Evolutionary conservation across 35 echinoderm and acorn worm genomes (phyloP).

Genomic region (Amphiura filiformis): DNA sequence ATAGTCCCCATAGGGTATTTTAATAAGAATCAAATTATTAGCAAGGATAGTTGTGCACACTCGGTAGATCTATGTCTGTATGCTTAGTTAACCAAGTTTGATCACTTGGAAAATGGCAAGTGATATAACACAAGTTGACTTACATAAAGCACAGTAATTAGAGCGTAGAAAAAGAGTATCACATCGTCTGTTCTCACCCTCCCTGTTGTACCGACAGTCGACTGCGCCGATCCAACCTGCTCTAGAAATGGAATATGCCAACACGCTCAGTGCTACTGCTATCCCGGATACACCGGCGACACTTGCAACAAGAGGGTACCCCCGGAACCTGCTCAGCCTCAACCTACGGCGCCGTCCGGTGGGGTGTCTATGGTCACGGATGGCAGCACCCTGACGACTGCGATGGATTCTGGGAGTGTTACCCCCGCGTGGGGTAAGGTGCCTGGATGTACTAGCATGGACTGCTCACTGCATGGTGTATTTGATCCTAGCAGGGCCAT

Average conservation of each 20-base stretch:
- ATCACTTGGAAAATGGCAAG: neutral
- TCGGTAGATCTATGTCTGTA: too few species aligned
- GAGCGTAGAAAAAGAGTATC: too few species aligned
- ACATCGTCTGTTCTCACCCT: neutral
- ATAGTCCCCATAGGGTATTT: too few species aligned
- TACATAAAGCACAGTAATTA: too few species aligned
- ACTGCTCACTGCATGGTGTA: constrained; percentile 13
- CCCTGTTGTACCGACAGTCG: constrained; percentile 16
- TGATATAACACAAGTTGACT: neutral
- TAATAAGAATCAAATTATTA: too few species aligned
- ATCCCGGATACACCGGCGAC: neutral
- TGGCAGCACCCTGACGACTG: neutral
- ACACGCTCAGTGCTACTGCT: constrained; percentile 4
- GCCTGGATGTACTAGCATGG: neutral
- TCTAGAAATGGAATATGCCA: constrained; percentile 40
- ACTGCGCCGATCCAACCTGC: constrained; percentile 21
- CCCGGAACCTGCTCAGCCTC: neutral
- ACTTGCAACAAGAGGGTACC: neutral
- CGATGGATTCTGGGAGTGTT: neutral
- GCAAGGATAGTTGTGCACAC: too few species aligned
- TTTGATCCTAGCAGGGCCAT: constrained; percentile 6
- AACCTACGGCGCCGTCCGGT: neutral
- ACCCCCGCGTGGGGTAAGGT: neutral
- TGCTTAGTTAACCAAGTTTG: neutral
- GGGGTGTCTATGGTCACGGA: neutral